phyloP scores from a whole-genome alignment of 2,888 invertebrate genomes.

The Athrips mouffetella region DNA sequence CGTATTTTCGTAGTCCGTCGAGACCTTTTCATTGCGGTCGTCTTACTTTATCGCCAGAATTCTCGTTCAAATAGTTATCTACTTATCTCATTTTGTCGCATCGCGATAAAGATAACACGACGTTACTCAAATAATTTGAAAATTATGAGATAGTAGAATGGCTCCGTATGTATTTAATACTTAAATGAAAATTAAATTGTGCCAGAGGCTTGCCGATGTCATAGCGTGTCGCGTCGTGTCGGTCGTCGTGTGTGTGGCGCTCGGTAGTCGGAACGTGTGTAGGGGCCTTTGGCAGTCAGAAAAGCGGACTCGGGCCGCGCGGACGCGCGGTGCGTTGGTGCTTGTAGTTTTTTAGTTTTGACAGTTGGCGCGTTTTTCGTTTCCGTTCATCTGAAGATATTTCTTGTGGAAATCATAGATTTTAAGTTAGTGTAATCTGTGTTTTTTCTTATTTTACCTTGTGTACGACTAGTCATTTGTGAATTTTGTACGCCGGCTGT shows the following conservation, averaged over 20 bases:
- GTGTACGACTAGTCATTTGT: conserved; percentile 72
- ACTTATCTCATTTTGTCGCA: conserved; percentile 73
- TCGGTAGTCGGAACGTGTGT: conserved; percentile 43
- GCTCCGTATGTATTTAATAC: conserved; percentile 50
- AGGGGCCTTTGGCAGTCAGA: conserved; percentile 56
- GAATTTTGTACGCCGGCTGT: conserved; percentile 68
- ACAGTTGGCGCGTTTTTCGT: conserved; percentile 77
- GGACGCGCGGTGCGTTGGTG: conserved; percentile 72
- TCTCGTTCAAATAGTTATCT: conserved; percentile 58
- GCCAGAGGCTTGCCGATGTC: conserved; percentile 51
- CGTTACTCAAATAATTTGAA: conserved; percentile 64
- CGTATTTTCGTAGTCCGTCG: conserved; percentile 55
- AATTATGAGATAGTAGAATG: conserved; percentile 61
- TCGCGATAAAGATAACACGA: conserved; percentile 64
- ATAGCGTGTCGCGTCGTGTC: conserved; percentile 41
- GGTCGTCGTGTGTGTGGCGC: conserved; percentile 41
- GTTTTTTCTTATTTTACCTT: conserved; percentile 67
- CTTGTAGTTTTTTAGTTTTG: conserved; percentile 78
- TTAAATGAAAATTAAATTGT: conserved; percentile 67
- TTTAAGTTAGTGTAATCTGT: conserved; percentile 75
- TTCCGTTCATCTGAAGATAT: conserved; percentile 57
- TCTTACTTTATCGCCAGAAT: conserved; percentile 58
- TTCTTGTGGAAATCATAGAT: conserved; percentile 73
- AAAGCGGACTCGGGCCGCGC: conserved; percentile 74
- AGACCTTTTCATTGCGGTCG: conserved; percentile 63